phyloP scores from a whole-genome alignment of 2,888 invertebrate species.

The Xanthia togata region DNA sequence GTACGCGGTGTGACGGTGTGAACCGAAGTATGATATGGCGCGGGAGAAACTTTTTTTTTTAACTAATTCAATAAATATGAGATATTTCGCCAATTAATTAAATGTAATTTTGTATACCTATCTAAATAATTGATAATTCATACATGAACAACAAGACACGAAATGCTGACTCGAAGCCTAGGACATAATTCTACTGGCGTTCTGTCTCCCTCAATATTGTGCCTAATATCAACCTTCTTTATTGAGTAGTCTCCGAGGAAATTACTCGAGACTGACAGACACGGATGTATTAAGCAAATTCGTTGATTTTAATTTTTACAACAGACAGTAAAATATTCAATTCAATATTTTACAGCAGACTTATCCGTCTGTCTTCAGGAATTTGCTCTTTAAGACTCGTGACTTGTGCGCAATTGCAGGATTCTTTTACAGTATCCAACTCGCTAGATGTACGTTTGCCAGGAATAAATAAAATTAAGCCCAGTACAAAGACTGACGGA shows the following conservation, averaged over 20 bases:
- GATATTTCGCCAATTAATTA: not conserved
- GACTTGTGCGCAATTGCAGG: not conserved
- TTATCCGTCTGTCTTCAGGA: slow-evolving; percentile 7
- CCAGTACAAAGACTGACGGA: not conserved
- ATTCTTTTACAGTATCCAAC: not conserved
- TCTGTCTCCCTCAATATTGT: slow-evolving; percentile 19
- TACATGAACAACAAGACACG: not conserved
- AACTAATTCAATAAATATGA: not conserved
- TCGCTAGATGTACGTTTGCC: not conserved
- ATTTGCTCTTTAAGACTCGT: not conserved
- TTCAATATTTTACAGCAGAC: slow-evolving; percentile 39
- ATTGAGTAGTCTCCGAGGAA: slow-evolving; percentile 54
- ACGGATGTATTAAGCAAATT: slow-evolving; percentile 45
- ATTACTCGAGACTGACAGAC: slow-evolving; percentile 39
- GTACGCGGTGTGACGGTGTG: too few species aligned
- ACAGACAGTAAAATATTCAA: slow-evolving; percentile 50
- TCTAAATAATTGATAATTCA: not conserved
- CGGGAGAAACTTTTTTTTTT: too few species aligned
- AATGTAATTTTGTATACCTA: not conserved
- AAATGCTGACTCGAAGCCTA: not conserved
- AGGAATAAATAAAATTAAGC: not conserved
- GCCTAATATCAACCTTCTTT: slow-evolving; percentile 36
- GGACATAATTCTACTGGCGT: not conserved
- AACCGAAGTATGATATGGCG: too few species aligned
- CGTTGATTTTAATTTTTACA: slow-evolving; percentile 46